Base-by-base conservation (phyloP, 2,888 invertebrate genomes). In the Drosophila mercatorum region DNA sequence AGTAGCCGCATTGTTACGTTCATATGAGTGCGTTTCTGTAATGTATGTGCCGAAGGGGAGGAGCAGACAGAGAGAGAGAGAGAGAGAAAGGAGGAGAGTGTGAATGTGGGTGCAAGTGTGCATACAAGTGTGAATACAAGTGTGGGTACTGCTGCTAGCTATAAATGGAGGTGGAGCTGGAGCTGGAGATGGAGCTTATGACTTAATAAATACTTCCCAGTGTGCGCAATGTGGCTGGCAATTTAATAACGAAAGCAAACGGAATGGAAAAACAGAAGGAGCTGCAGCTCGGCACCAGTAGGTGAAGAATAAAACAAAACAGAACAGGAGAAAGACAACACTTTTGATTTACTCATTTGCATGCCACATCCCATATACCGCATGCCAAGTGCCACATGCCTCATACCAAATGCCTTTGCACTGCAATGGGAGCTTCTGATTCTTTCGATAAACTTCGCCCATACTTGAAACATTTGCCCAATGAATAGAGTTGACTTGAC, bases 141-240 rank as follows among this genome's bases (percentile, higher is more conserved):
- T 46, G 34, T 65, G 58, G 55, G 55, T 65, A 59, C 63, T 46
- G 31, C 11, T 59, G 51, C 31, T 44, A 34, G 26, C 47, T 36
- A 51, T 51, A 51, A 26, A 28, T 41, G 55, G 55, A 38, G 52
- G 3, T 38, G 38, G 12, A 38, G 6, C 22, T 22, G 43, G 36
- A 52, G 67, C 26, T 67, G 66, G 68, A 55, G 31, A 46, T 70
- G 65, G 68, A 68, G 83, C 83, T 88, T 84, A 84, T 84, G 84
- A 84, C 84, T 84, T 84, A 83, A 84, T 84, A 84, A 84, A 84
- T 86, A 89, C 89, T 81, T 84, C 61, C 76, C 79, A 79, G 76
- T 59, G 88, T 63, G 82, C 74, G 83, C 86, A 69, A 75, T 81
- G 87, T 78, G 89, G 81, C 87, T 84, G 81, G 84, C 87, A 84